Conservation (phyloP, 2,888 invertebrate genomes). For the Chrysina gloriosa region DNA sequence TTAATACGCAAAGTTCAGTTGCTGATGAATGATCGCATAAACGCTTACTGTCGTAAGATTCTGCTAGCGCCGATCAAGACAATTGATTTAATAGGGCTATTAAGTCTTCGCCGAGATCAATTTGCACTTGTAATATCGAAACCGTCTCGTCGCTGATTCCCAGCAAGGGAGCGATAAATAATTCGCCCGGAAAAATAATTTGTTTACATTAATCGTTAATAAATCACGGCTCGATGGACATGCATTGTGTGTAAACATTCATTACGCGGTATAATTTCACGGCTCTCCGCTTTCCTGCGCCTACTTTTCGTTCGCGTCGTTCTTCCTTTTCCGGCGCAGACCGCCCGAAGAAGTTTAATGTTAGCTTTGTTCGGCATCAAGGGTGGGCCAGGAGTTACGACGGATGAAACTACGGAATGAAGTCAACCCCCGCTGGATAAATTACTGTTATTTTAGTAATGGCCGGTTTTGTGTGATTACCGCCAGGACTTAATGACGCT, state of each 20-base stretch:
- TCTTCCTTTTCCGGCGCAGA: conserved; percentile 26
- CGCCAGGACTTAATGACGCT: conserved; percentile 24
- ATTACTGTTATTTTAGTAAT: conserved; percentile 37
- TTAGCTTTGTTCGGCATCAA: conserved; percentile 43
- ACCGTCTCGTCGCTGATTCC: neutral
- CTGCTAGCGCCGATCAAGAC: no score
- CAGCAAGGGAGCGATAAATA: conserved; percentile 8
- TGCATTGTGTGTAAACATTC: conserved; percentile 47
- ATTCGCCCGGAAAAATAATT: conserved; percentile 28
- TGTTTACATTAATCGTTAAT: conserved; percentile 27
- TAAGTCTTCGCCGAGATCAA: neutral
- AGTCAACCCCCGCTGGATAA: conserved; percentile 36
- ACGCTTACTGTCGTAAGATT: no score
- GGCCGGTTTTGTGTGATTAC: conserved; percentile 30
- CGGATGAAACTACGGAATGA: conserved; percentile 20
- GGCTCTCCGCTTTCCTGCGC: conserved; percentile 27
- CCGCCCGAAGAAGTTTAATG: conserved; percentile 44
- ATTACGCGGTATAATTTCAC: conserved; percentile 45
- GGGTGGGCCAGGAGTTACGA: conserved; percentile 44
- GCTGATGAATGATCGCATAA: no score
- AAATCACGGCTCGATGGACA: conserved; percentile 36
- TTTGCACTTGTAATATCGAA: neutral
- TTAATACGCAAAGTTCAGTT: no score
- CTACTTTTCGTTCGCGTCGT: conserved; percentile 11
- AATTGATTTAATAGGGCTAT: no score